Evolutionary conservation across 2,113 vertebrate species (phyloP).

Genomic region (Psittacus erithacus): DNA sequence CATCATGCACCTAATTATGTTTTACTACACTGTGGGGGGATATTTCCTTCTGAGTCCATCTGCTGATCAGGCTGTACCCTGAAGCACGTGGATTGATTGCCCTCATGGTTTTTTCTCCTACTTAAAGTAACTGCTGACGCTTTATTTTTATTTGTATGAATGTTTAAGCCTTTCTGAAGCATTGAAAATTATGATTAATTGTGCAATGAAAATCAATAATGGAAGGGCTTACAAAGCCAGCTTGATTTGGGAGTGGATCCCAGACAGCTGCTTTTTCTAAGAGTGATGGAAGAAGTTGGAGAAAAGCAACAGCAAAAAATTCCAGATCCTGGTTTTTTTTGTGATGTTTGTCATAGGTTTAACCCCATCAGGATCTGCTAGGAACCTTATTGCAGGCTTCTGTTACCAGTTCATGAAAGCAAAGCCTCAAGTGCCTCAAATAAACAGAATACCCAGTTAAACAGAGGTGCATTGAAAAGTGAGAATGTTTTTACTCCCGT

Average conservation of each 20-base stretch:
- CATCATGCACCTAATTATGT: slow-evolving; percentile 37
- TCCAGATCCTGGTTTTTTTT: background rate
- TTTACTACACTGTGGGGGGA: slow-evolving; percentile 23
- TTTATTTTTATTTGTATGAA: slow-evolving; percentile 43
- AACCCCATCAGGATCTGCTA: background rate
- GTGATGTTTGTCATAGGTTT: background rate
- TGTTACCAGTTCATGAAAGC: background rate
- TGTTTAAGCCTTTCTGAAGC: slow-evolving; percentile 40
- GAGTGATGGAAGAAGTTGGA: background rate
- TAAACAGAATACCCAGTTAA: background rate
- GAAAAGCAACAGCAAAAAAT: background rate
- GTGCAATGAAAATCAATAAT: slow-evolving; percentile 56
- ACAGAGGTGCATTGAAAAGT: background rate
- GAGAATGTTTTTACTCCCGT: background rate
- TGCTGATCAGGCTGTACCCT: slow-evolving; percentile 39
- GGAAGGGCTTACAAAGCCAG: slow-evolving; percentile 53
- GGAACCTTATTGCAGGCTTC: background rate
- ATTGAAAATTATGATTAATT: slow-evolving; percentile 64
- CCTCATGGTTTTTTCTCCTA: background rate
- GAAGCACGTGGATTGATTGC: slow-evolving; percentile 34
- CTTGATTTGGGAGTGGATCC: slow-evolving; percentile 35
- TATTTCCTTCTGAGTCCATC: slow-evolving; percentile 53
- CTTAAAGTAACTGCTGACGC: slow-evolving; percentile 46
- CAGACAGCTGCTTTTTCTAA: slow-evolving; percentile 48
- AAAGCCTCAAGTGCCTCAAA: background rate